Evolutionary conservation across 2,888 invertebrate species (phyloP).

Genomic region (Tridacna gigas): DNA sequence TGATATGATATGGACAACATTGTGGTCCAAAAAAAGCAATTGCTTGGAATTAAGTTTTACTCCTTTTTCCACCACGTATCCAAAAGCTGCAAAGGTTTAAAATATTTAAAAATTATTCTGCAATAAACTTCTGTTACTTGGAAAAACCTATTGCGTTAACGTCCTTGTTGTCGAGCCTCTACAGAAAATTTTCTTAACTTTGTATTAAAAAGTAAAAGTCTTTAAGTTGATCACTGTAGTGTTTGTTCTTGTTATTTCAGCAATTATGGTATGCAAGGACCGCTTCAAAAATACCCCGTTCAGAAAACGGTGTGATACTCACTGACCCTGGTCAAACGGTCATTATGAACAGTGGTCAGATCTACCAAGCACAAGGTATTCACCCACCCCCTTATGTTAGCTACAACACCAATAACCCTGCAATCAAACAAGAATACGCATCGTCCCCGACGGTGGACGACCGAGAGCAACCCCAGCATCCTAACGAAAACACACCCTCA

Average conservation of each 20-base stretch:
- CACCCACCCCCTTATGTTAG: constrained; percentile 65
- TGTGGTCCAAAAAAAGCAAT: too few relatives aligned
- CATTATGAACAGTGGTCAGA: constrained; percentile 60
- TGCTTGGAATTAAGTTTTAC: too few relatives aligned
- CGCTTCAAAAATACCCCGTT: constrained; percentile 53
- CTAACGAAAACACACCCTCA: constrained; percentile 28
- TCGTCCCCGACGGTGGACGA: constrained; percentile 59
- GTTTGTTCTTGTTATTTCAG: constrained; percentile 9
- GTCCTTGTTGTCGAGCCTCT: too few relatives aligned
- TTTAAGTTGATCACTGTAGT: not conserved
- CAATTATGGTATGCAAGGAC: constrained; percentile 54
- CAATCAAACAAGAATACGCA: constrained; percentile 65
- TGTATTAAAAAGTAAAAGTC: too few relatives aligned
- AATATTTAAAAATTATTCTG: too few relatives aligned
- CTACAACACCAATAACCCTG: constrained; percentile 46
- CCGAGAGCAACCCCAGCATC: constrained; percentile 41
- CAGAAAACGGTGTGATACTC: constrained; percentile 63
- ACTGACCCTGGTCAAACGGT: constrained; percentile 57
- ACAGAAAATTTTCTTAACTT: too few relatives aligned
- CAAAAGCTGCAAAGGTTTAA: too few relatives aligned
- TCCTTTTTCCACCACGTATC: too few relatives aligned
- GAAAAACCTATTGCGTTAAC: too few relatives aligned
- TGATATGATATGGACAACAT: too few relatives aligned
- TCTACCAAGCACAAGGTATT: constrained; percentile 57
- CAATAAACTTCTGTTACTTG: too few relatives aligned